Evolutionary conservation across 2,888 invertebrate genomes (phyloP).

Genomic region (Rosalia funebris): DNA sequence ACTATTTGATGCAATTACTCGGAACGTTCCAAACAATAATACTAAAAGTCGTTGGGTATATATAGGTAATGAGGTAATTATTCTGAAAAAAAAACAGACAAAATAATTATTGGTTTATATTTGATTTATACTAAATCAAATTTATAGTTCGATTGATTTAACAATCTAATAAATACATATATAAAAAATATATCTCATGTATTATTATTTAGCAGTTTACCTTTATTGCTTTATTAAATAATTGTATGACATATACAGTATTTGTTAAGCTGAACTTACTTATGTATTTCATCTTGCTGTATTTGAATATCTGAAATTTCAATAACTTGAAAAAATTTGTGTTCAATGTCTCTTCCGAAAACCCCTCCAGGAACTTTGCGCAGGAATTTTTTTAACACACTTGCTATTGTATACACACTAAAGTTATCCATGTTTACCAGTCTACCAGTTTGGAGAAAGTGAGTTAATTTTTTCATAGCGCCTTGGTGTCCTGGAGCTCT

Average conservation of each 20-base stretch:
- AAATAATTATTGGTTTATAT: neutral
- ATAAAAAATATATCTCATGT: no score
- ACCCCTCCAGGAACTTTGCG: slow-evolving; percentile 97
- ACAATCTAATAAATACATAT: no score
- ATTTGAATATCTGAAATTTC: slow-evolving; percentile 82
- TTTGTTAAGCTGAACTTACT: slow-evolving; percentile 75
- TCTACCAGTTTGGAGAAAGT: slow-evolving; percentile 89
- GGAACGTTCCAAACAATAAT: slow-evolving; percentile 95
- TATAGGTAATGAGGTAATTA: slow-evolving; percentile 86
- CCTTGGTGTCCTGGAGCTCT: slow-evolving; percentile 95
- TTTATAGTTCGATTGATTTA: no score
- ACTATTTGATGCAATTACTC: slow-evolving; percentile 92
- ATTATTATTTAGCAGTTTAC: no score
- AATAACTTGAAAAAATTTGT: slow-evolving; percentile 88
- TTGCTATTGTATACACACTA: slow-evolving; percentile 97
- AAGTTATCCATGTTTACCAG: slow-evolving; percentile 94
- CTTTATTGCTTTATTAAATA: no score
- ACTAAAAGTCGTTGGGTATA: slow-evolving; percentile 94
- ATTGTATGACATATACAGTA: no score
- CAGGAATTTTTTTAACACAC: slow-evolving; percentile 97
- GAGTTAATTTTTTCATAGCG: slow-evolving; percentile 92
- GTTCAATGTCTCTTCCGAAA: slow-evolving; percentile 92
- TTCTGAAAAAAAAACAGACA: slow-evolving; percentile 66
- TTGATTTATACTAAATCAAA: no score
- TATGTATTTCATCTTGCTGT: slow-evolving; percentile 92